A percentile compares a stretch with the other conserved stretches of the same genome.
phyloP scores from a whole-genome alignment of 2,797 vertebrate genomes.

The Halcyon chelicuti region DNA sequence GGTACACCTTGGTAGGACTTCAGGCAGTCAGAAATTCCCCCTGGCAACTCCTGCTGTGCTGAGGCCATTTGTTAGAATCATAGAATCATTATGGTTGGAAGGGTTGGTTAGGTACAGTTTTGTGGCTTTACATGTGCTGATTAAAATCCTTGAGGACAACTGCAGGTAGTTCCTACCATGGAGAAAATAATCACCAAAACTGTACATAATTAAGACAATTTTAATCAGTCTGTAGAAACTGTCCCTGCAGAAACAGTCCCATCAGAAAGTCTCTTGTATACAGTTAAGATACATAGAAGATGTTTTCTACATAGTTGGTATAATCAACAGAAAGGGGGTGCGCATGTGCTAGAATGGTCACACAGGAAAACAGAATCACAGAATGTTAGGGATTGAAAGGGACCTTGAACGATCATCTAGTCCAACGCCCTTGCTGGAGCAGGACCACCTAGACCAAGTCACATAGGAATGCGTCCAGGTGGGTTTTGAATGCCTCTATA shows the following conservation, averaged over 20 bases:
- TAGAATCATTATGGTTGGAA: too few relatives aligned
- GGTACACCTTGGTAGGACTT: too few relatives aligned
- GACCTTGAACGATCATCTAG: too few relatives aligned
- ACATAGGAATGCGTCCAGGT: too few relatives aligned
- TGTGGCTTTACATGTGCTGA: background rate
- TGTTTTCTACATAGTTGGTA: background rate
- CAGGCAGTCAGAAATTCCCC: background rate
- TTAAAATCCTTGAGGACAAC: background rate
- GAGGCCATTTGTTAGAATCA: background rate
- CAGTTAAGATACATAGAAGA: background rate
- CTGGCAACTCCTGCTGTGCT: background rate
- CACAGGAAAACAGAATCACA: background rate
- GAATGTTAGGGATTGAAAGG: too few relatives aligned
- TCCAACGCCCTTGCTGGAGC: too few relatives aligned
- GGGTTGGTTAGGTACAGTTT: background rate
- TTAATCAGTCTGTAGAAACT: background rate
- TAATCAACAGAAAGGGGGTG: background rate
- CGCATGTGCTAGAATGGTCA: background rate
- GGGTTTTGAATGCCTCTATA: too few relatives aligned
- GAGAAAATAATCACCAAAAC: background rate
- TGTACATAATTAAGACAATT: background rate
- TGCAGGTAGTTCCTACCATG: background rate
- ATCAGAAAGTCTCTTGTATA: background rate
- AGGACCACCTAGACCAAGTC: too few relatives aligned
- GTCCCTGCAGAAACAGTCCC: background rate